phyloP scores from a whole-genome alignment of 2,888 invertebrate genomes.

The Slavum lentiscoides region DNA sequence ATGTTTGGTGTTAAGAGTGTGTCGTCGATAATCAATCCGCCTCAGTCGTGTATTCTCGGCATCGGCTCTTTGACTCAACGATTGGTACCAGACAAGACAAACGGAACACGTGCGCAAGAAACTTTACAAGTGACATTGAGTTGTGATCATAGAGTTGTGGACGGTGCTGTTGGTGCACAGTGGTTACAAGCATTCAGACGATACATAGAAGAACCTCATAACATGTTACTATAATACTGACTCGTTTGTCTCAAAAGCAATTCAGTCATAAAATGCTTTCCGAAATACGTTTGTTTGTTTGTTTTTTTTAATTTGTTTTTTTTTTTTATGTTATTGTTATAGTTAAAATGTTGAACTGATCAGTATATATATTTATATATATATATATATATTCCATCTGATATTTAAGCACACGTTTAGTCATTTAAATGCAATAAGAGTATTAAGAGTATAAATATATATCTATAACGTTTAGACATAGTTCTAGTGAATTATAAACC shows the following conservation, averaged over 20 bases:
- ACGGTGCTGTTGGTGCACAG: conserved; percentile 96
- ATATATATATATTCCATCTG: neutral
- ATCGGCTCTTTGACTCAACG: conserved; percentile 79
- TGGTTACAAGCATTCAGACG: conserved; percentile 91
- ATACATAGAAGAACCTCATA: conserved; percentile 87
- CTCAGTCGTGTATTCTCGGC: conserved; percentile 91
- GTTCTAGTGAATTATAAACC: conserved; percentile 13
- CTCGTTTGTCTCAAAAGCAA: neutral
- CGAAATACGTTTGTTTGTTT: conserved; percentile 26
- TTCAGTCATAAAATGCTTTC: conserved; percentile 36
- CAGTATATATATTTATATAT: conserved; percentile 36
- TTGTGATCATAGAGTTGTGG: conserved; percentile 95
- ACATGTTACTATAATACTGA: conserved; percentile 79
- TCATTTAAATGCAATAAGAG: conserved; percentile 24
- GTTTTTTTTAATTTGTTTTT: conserved; percentile 44
- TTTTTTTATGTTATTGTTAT: conserved; percentile 46
- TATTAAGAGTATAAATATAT: neutral
- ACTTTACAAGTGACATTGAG: conserved; percentile 90
- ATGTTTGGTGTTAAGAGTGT: conserved; percentile 91
- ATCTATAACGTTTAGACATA: neutral
- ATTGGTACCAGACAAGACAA: conserved; percentile 73
- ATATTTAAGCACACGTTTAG: conserved; percentile 21
- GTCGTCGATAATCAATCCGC: conserved; percentile 93
- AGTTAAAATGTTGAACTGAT: conserved; percentile 40
- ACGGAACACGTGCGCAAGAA: conserved; percentile 60